Evolutionary conservation across 2,797 vertebrate species (phyloP), one percentile per base, ranked within the genome.

Genomic region (Trachurus trachurus): DNA sequence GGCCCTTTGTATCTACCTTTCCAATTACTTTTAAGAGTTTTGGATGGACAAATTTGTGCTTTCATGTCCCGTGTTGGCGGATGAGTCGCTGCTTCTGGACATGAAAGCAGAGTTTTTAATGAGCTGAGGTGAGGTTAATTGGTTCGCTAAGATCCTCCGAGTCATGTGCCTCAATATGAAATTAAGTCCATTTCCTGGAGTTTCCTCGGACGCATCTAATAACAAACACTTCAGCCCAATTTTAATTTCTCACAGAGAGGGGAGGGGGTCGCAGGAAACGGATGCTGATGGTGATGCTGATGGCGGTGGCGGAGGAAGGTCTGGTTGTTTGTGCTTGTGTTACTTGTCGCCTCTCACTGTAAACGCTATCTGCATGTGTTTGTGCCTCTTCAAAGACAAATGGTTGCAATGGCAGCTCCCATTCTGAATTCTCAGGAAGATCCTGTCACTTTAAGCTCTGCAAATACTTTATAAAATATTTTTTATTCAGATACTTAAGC

Each of bases 81-180:
- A 95, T 94, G 93, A 95, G 94, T 93, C 89, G 79, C 87, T 85
- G 92, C 94, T 93, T 82, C 91, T 88, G 91, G 93, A 93, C 92
- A 94, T 95, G 94, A 95, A 96, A 95, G 93, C 65, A 83, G 88
- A 89, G 89, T 93, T 95, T 96, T 96, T 96, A 96, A 96, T 94
- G 95, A 95, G 94, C 94, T 84, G 92, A 91, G 90, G 92, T 92
- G 90, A 94, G 95, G 95, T 96, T 96, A 96, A 96, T 96, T 95
- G 94, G 94, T 91, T 94, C 67, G 88, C 94, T 90, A 93, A 93
- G 93, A 96, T 95, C 92, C 89, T 90, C 81, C 40, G 80, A 95
- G 94, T 95, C 93, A 94, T 95, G 92, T 92, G 93, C 91, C 89
- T 93, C 92, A 84, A 93, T 95, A 92, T 92, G 92, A 95, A 95